Evolutionary conservation across 2,888 invertebrate genomes (phyloP).

Genomic region (Lomographa bimaculata): DNA sequence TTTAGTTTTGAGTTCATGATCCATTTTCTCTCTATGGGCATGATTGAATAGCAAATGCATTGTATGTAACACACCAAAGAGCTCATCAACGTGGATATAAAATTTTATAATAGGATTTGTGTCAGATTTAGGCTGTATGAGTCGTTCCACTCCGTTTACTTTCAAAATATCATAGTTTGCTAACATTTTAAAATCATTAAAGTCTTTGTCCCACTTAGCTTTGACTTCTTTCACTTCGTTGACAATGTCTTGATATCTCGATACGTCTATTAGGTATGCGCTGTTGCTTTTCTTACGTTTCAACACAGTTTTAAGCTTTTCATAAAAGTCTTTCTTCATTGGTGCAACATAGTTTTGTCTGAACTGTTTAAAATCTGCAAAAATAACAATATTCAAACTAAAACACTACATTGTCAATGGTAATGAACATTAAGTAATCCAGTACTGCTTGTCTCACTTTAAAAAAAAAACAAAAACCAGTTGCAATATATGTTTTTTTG

Average conservation of each 20-base stretch:
- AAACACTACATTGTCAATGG: too few species aligned
- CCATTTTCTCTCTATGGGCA: conserved; percentile 55
- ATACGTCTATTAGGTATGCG: conserved; percentile 49
- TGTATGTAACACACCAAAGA: conserved; percentile 65
- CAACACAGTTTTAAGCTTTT: conserved; percentile 52
- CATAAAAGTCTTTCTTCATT: conserved; percentile 59
- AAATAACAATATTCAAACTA: conserved; percentile 3
- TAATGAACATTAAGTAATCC: too few species aligned
- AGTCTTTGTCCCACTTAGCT: conserved; percentile 49
- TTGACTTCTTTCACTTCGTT: conserved; percentile 56
- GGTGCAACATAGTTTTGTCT: conserved; percentile 39
- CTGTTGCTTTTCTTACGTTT: conserved; percentile 60
- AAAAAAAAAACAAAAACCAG: too few species aligned
- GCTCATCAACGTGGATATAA: conserved; percentile 56
- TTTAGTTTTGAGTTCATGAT: conserved; percentile 58
- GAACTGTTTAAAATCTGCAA: conserved; percentile 48
- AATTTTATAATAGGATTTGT: conserved; percentile 48
- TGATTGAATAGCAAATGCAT: conserved; percentile 66
- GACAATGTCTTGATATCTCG: conserved; percentile 59
- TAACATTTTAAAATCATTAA: conserved; percentile 62
- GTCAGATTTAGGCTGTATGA: conserved; percentile 56
- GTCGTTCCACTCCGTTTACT: conserved; percentile 48
- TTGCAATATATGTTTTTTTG: too few species aligned
- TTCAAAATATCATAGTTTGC: conserved; percentile 59
- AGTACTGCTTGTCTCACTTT: too few species aligned